A percentile compares a stretch with the other conserved stretches of the same genome.
These are phyloP conservation scores for Lamellibrachia columna DNA, from an alignment of 2,888 invertebrate genomes.

Conservation along the genomic window DNA sequence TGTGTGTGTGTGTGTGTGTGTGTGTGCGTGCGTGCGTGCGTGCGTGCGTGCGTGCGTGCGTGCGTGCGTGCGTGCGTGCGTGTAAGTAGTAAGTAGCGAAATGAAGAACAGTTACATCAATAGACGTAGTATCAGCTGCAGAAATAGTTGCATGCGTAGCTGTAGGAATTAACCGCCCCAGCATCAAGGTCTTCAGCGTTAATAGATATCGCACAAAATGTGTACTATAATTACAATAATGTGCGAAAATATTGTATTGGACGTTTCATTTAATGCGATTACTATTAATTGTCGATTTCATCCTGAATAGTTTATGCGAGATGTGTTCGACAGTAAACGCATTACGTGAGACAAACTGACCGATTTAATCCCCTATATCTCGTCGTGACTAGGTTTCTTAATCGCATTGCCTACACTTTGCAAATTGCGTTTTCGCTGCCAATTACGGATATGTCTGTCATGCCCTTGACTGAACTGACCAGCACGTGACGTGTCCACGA, in stretches of 20 bases:
- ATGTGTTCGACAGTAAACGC: neutral
- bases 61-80: too few species aligned
- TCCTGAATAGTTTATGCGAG: constrained; percentile 4
- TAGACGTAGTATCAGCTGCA: neutral
- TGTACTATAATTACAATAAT: neutral
- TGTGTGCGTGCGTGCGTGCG: too few species aligned
- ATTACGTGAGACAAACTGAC: neutral
- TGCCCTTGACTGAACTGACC: neutral
- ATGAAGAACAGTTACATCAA: neutral
- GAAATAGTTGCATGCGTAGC: neutral
- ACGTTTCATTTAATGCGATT: constrained; percentile 2
- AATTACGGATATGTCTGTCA: constrained; percentile 11
- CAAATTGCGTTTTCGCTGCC: neutral
- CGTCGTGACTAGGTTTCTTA: neutral
- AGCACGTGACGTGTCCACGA: constrained; percentile 11
- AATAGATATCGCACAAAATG: neutral
- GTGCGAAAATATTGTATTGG: neutral
- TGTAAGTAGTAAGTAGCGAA: neutral
- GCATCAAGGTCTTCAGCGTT: neutral
- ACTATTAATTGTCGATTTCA: constrained; percentile 4
- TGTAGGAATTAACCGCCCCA: neutral
- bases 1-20: too few species aligned
- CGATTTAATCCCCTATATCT: neutral
- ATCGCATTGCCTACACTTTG: neutral
- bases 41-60: too few species aligned